Evolutionary conservation across 2,888 invertebrate species (phyloP), one percentile per base, ranked within the genome.

Genomic region (Trimorus sp.): DNA sequence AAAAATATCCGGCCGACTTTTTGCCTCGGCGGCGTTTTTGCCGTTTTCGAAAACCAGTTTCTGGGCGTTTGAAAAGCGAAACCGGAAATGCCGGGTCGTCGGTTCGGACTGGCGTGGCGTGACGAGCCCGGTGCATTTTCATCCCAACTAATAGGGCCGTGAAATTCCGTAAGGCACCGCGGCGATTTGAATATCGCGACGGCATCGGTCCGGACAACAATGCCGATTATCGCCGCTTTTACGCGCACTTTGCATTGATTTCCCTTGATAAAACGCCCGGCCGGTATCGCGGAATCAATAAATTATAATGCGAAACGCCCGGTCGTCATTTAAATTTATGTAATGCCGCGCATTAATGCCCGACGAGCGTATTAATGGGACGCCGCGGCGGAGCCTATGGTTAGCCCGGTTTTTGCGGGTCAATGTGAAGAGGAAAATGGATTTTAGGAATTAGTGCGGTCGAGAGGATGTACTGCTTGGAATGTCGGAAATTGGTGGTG

Each of bases 291-390:
- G 26, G 14, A 63, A 73, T 62, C 71, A 54, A 73, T 73, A 63
- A 73, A 73, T 63, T 63, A 63, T 73, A 56, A 73, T 63, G 54
- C 73, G 58, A 73, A 73, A 73, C 63, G 73, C 58, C 63, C 63
- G 63, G 16, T 37, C 73, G 49, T 65, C 65, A 65, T 74, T 74
- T 54, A 63, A 65, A 74, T 74, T 65, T 74, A 65, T 74, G 74
- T 65, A 74, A 74, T 54, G 63, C 38, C 45, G 73, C 54, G 45
- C 45, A 62, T 62, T 62, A 63, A 73, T 53, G 63, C 42, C 70
- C 62, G 63, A 63, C 71, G 63, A 56, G 62, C 53, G 51, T 63
- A 63, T 73, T 63, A 66, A 54, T 53, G 26, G 7, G 40, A 37
- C 48, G 58, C 37, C 45, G 26, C 51, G 54, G 37, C 37, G 36